Percentiles rank a stretch among this genome's conserved stretches.
These are phyloP conservation scores for Hipparchia semele DNA, from an alignment of 2,888 invertebrate species.

Conservation along the genomic window DNA sequence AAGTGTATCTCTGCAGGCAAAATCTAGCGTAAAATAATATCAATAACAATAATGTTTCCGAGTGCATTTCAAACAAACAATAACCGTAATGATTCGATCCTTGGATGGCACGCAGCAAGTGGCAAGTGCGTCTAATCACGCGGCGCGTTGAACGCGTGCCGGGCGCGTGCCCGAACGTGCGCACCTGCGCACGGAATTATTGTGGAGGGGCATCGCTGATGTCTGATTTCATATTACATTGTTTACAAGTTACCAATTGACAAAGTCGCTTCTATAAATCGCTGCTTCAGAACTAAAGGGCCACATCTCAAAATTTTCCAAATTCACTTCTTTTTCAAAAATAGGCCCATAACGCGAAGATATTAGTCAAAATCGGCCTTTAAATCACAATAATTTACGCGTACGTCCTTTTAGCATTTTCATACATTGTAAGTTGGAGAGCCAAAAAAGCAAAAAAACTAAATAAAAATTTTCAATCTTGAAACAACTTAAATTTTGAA, in stretches of 20 bases:
- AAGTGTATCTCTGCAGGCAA: neutral
- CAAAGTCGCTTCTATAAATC: neutral
- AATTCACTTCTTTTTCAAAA: no score
- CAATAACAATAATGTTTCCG: neutral
- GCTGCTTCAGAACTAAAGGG: no score
- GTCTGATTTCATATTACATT: conserved; percentile 23
- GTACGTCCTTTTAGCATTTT: no score
- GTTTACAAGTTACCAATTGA: conserved; percentile 21
- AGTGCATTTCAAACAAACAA: conserved; percentile 46
- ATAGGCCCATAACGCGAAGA: no score
- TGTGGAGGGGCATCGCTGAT: conserved; percentile 27
- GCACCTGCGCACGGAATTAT: conserved; percentile 54
- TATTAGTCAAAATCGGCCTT: no score
- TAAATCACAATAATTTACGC: no score
- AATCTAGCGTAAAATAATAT: neutral
- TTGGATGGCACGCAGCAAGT: conserved; percentile 54
- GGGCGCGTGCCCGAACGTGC: conserved; percentile 55
- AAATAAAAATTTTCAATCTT: neutral
- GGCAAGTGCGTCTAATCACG: conserved; percentile 74
- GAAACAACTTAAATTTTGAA: no score
- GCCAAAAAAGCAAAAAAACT: no score
- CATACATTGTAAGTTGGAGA: no score
- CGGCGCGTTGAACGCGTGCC: conserved; percentile 49
- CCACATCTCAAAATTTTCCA: no score
- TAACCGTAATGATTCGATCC: conserved; percentile 58